Percentiles rank a stretch among this genome's conserved stretches.
These are phyloP conservation scores for Oryzias curvinotus DNA, from an alignment of 2,113 vertebrate species.

Conservation along the genomic window DNA sequence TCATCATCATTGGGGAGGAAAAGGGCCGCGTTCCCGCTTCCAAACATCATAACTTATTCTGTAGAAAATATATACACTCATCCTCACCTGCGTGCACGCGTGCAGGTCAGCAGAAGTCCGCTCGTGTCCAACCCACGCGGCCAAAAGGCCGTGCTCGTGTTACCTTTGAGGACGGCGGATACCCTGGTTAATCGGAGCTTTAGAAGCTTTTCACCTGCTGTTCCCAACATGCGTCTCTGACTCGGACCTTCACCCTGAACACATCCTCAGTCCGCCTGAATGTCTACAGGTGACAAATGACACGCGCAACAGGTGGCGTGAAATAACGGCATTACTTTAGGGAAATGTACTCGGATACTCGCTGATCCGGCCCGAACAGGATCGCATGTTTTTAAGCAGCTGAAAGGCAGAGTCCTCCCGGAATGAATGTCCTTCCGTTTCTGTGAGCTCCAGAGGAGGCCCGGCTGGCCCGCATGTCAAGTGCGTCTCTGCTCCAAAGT, in stretches of 20 bases:
- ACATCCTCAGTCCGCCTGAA: background rate
- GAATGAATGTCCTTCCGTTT: too few relatives aligned
- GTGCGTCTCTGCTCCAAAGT: too few relatives aligned
- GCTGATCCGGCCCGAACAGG: too few relatives aligned
- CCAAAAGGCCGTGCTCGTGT: slow-evolving; percentile 10
- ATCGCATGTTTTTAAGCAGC: too few relatives aligned
- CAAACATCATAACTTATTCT: slow-evolving; percentile 90
- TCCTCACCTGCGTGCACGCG: slow-evolving; percentile 78
- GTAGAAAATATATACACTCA: slow-evolving; percentile 92
- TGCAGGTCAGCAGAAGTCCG: slow-evolving; percentile 66
- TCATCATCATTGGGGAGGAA: slow-evolving; percentile 9
- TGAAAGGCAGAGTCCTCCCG: too few relatives aligned
- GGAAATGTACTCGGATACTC: too few relatives aligned
- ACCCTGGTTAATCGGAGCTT: slow-evolving; percentile 75
- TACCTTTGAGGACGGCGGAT: slow-evolving; percentile 54
- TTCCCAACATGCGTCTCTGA: slow-evolving; percentile 36
- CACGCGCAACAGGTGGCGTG: too few relatives aligned
- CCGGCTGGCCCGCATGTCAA: too few relatives aligned
- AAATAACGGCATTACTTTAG: too few relatives aligned
- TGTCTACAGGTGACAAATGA: background rate
- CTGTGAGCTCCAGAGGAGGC: too few relatives aligned
- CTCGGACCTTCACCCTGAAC: slow-evolving; percentile 41
- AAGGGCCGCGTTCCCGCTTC: slow-evolving; percentile 24
- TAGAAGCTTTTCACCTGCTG: slow-evolving; percentile 59
- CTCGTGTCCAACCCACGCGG: slow-evolving; percentile 30